Conservation (phyloP, 1,140 invertebrate genomes). For the Aplysia californica region DNA sequence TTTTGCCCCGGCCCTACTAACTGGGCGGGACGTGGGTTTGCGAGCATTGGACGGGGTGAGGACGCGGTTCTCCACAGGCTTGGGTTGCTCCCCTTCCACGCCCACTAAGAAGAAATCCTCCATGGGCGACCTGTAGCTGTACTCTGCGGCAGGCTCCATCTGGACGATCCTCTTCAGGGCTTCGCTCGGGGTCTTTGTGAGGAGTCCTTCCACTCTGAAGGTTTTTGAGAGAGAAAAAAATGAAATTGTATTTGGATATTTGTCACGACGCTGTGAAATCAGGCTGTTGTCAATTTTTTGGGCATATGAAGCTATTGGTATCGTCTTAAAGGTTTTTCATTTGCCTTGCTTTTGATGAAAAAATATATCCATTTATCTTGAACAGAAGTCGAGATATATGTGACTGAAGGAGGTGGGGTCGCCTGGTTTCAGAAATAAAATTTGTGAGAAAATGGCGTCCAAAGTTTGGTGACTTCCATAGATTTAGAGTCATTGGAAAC, state of each 20-base stretch:
- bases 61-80: neutral
- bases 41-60: constrained; percentile 12
- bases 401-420: no score
- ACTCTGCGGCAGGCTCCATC: neutral
- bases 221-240: neutral
- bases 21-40: constrained; percentile 29
- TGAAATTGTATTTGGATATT: neutral
- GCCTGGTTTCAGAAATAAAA: no score
- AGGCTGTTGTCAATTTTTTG: no score
- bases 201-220: neutral
- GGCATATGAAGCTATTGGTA: no score
- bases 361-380: no score
- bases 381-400: no score
- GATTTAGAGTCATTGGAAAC: no score
- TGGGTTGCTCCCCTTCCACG: constrained; percentile 34
- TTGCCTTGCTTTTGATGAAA: no score
- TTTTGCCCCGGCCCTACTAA: constrained; percentile 26
- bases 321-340: no score
- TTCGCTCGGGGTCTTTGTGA: constrained; percentile 15
- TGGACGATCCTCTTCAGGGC: constrained; percentile 9
- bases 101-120: constrained; percentile 46
- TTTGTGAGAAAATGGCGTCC: no score
- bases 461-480: no score
- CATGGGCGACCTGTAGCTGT: constrained; percentile 30
- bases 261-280: no score